Evolutionary conservation across 2,113 vertebrate species (phyloP).

Genomic region (Ranitomeya variabilis): DNA sequence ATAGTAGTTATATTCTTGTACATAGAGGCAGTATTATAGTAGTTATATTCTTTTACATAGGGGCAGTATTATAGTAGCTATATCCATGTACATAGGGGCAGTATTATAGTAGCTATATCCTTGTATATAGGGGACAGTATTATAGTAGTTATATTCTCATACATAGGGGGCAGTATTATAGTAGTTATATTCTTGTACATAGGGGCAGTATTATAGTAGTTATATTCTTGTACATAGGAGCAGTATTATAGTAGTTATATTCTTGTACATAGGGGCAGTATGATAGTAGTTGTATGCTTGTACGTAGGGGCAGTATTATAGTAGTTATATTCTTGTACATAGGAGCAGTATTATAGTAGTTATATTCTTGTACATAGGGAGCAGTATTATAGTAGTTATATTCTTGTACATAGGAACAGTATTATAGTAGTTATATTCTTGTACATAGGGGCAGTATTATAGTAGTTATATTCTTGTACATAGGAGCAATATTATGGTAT

Average conservation of each 20-base stretch:
- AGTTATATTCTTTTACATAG: neutral
- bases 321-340: neutral
- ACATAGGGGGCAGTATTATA: neutral
- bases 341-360: neutral
- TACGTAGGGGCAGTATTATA: neutral
- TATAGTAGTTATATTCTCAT: neutral
- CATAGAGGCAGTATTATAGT: neutral
- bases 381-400: slow-evolving; percentile 6
- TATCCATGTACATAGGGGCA: neutral
- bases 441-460: too few species aligned
- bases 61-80: neutral
- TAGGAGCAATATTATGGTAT: neutral
- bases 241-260: slow-evolving; percentile 7
- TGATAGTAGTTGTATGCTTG: slow-evolving; percentile 2
- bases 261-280: neutral
- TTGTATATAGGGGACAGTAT: neutral
- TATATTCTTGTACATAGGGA: neutral
- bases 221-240: neutral
- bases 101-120: neutral
- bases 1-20: neutral
- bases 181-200: neutral
- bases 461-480: neutral
- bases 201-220: neutral
- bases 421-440: slow-evolving; percentile 6
- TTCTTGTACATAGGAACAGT: neutral